Evolutionary conservation across 2,888 invertebrate species (phyloP).

Genomic region (Amiota communis): DNA sequence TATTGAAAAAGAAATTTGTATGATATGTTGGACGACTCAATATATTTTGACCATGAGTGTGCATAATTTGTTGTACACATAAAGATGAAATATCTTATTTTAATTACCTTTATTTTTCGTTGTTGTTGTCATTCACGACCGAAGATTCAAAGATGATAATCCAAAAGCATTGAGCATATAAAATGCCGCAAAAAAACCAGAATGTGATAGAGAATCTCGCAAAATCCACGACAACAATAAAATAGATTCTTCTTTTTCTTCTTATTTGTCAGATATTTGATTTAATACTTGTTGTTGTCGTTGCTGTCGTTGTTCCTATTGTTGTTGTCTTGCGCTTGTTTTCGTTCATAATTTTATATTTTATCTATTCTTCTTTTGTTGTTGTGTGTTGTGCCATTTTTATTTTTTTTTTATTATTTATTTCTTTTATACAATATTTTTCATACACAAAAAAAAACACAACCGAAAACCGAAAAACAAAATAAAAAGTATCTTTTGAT

Average conservation of each 20-base stretch:
- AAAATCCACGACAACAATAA: not conserved
- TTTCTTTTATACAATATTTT: conserved; percentile 1
- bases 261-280: not conserved
- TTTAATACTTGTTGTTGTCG: conserved; percentile 1
- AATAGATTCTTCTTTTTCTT: not conserved
- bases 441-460: no score
- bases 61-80: not conserved
- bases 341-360: not conserved
- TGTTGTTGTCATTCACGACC: conserved; percentile 6
- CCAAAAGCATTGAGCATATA: conserved; percentile 2
- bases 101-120: conserved; percentile 2
- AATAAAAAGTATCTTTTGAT: no score
- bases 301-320: not conserved
- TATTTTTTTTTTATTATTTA: conserved; percentile 12
- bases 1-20: no score
- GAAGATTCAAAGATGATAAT: not conserved
- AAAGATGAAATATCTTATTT: conserved; percentile 2
- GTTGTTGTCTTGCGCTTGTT: not conserved
- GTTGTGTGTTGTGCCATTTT: conserved; percentile 1
- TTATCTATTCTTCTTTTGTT: not conserved
- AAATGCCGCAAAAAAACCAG: not conserved
- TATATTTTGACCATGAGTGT: not conserved
- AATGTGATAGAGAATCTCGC: not conserved
- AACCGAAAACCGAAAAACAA: no score
- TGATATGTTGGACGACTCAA: no score